Conservation (phyloP, 2,888 invertebrate species). For the Xylota sylvarum region DNA sequence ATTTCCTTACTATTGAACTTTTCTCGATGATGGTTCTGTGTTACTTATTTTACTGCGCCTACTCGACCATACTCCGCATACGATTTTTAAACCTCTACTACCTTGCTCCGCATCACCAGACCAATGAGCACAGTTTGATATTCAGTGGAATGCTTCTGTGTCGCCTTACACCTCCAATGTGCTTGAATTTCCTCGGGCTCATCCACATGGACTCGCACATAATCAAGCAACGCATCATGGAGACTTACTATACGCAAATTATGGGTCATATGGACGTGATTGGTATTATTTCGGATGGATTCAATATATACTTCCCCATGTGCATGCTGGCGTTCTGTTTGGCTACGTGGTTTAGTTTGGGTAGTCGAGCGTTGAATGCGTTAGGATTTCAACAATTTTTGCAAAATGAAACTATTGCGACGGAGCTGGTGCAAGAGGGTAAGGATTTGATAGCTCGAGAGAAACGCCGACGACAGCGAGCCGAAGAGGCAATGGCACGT, state of each 20-base stretch:
- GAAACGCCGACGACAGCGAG: slow-evolving; percentile 92
- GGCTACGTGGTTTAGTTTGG: slow-evolving; percentile 97
- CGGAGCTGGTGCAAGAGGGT: slow-evolving; percentile 97
- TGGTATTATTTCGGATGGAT: slow-evolving; percentile 97
- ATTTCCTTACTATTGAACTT: slow-evolving; percentile 97
- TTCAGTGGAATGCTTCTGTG: slow-evolving; percentile 99
- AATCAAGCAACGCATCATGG: slow-evolving; percentile 90
- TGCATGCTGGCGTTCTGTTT: slow-evolving; percentile 96
- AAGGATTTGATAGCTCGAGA: slow-evolving; percentile 95
- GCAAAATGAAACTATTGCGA: slow-evolving; percentile 96
- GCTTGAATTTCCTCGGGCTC: slow-evolving; percentile 98
- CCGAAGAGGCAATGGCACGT: slow-evolving; percentile 91
- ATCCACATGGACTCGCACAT: slow-evolving; percentile 99
- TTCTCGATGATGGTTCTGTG: slow-evolving; percentile 96
- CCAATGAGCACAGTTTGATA: slow-evolving; percentile 99
- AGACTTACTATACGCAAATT: slow-evolving; percentile 98
- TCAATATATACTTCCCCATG: slow-evolving; percentile 99
- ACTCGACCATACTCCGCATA: slow-evolving; percentile 98
- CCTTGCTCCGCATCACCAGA: slow-evolving; percentile 98
- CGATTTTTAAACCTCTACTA: slow-evolving; percentile 98
- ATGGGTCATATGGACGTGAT: slow-evolving; percentile 99
- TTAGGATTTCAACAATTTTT: slow-evolving; percentile 99
- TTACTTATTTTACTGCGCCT: slow-evolving; percentile 98
- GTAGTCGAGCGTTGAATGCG: slow-evolving; percentile 94
- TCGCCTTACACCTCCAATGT: slow-evolving; percentile 98